A percentile compares a stretch with the other conserved stretches of the same genome.
Conservation (phyloP, 1,140 invertebrate species). For the Chironomus tepperi region DNA sequence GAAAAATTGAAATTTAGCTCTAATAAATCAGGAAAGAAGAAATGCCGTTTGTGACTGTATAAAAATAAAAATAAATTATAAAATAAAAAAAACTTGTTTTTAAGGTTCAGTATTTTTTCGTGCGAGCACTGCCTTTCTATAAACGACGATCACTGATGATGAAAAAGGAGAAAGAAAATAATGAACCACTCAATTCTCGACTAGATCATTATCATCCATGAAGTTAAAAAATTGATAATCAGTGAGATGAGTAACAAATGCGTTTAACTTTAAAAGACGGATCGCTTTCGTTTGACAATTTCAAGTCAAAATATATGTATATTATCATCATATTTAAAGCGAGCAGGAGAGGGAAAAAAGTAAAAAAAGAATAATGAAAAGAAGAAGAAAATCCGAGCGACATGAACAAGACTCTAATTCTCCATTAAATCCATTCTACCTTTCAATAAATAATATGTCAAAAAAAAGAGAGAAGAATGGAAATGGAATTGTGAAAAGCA, state of each 20-base stretch:
- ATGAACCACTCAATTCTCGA: constrained; percentile 9
- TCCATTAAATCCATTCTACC: constrained; percentile 8
- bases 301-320: neutral
- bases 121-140: too few relatives aligned
- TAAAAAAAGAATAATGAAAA: neutral
- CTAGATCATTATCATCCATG: neutral
- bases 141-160: neutral
- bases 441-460: constrained; percentile 15
- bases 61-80: constrained; percentile 4
- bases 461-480: neutral
- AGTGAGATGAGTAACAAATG: neutral
- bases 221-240: neutral
- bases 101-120: neutral
- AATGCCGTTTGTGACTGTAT: neutral
- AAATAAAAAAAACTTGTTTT: neutral
- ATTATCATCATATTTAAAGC: neutral
- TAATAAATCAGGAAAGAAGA: constrained; percentile 13
- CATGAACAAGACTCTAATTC: constrained; percentile 12
- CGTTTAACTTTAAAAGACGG: neutral
- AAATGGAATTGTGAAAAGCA: neutral
- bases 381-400: constrained; percentile 6
- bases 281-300: neutral
- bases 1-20: constrained; percentile 4
- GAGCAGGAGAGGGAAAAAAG: neutral
- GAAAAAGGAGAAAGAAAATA: neutral